Evolutionary conservation across 2,113 vertebrate species (phyloP), one percentile per base, ranked within the genome.

Genomic region (Nothocercus julius): DNA sequence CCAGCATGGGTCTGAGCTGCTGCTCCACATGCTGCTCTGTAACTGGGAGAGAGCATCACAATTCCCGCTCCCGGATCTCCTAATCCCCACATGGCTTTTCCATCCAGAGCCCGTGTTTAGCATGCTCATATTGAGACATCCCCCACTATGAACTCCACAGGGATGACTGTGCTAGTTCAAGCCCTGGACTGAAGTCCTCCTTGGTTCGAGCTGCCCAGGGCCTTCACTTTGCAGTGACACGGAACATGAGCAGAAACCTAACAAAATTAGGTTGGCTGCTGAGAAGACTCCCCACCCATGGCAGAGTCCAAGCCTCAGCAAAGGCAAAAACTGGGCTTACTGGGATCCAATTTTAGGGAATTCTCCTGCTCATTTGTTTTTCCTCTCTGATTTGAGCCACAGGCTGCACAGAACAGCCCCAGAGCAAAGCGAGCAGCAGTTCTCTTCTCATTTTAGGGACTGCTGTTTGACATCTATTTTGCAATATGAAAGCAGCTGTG

Each of bases 111-210:
- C 53, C 54, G 15, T 63, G 24, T 76, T 51, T 58, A 34, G 66
- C 40, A 9, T 2, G 28, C 61, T 24, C 1, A 0, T 19, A 44
- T 9, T 6, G 8, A n/a, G 56, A 17, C 44, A 40, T 73, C 15
- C 36, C 38, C 89, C 49, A 7, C 42, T 32, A 1, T 1, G 18
- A 61, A 61, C 66, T 45, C 42, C 22, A 34, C 4, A 69, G 11
- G 3, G 68, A n/a, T 8, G 30, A 45, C 44, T 54, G 20, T n/a
- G 49, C 49, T 13, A 38, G 24, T 17, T 80, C 64, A 74, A 62
- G 7, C 11, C 49, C 25, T 45, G 56, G 72, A 34, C 59, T 47
- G 49, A 90, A 74, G 10, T 17, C 30, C 27, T 59, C 27, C 9
- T 54, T 53, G 30, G 25, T 9, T 54, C 25, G 7, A 36, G 32